Evolutionary conservation across 2,888 invertebrate species (phyloP).

Genomic region (Erebia epiphron): DNA sequence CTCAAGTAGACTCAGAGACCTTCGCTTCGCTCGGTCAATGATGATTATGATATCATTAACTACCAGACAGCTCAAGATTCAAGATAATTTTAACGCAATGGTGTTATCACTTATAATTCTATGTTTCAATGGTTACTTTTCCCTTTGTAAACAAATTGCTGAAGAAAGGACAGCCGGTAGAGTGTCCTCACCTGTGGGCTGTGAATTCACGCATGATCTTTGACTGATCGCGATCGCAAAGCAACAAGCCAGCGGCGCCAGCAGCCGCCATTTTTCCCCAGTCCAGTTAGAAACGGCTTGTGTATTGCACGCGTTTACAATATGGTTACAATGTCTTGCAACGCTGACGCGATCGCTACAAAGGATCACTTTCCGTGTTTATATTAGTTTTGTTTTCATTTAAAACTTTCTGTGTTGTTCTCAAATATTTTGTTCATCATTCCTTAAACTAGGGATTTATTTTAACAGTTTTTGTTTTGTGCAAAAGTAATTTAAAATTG

Average conservation of each 20-base stretch:
- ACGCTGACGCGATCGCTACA: conserved; percentile 35
- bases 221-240: conserved; percentile 50
- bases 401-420: conserved; percentile 14
- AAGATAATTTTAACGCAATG: too few species aligned
- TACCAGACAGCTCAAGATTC: too few species aligned
- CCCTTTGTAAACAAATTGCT: neutral
- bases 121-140: neutral
- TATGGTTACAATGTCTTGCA: conserved; percentile 43
- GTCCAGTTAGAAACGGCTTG: conserved; percentile 63
- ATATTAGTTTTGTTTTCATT: conserved; percentile 21
- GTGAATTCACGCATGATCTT: conserved; percentile 59
- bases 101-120: too few species aligned
- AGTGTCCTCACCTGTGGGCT: conserved; percentile 44
- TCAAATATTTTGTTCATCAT: conserved; percentile 10
- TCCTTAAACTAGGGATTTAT: neutral
- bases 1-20: too few species aligned
- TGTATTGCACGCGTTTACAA: conserved; percentile 52
- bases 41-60: too few species aligned
- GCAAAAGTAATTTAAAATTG: conserved; percentile 36
- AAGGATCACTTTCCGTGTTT: conserved; percentile 29
- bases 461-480: conserved; percentile 15
- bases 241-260: neutral
- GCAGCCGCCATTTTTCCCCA: conserved; percentile 66
- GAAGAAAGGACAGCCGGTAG: neutral
- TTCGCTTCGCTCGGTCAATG: too few species aligned